Base-by-base conservation (phyloP, 2,888 invertebrate species). In the Pogonocherus hispidulus region DNA sequence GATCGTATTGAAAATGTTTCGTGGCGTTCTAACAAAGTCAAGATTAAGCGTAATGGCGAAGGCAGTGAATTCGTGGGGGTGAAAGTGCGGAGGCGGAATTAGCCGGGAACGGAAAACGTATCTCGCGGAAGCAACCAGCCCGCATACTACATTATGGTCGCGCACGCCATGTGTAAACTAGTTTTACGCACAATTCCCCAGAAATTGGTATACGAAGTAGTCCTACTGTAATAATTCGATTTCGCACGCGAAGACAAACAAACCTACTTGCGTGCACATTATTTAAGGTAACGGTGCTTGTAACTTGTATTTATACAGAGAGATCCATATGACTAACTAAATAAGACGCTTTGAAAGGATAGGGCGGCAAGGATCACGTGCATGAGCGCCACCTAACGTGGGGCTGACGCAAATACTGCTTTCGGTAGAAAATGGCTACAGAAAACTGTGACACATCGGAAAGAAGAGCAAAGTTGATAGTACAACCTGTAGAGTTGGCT, bases 121-220 rank as follows among this genome's bases (percentile, higher is more conserved):
- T 52, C 52, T 52, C 18, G 52, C 11, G n/a, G 14, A 37, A 27
- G 16, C 14, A 20, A 20, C 56, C 16, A 57, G 19, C 66, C 59
- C 66, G 59, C 59, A 66, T 66, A 41, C 35, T 16, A 41, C 49
- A 49, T 62, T 54, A 63, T 37, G 49, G 49, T 46, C n/a, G 27
- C 18, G 51, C 63, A 67, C 54, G 51, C 69, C 65, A 66, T 68
- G 71, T 69, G 74, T 72, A 76, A 74, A 72, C 75, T 72, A 74
- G 73, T 77, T 77, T 75, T 73, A 77, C 77, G 77, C 77, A 77
- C 77, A 77, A 77, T 77, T 77, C 73, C 70, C 76, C 70, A 60
- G 68, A 68, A 75, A 77, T 77, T 74, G 73, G 66, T 72, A 71
- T 66, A 65, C 37, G 67, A 41, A 55, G 20, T 19, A 55, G 41